Conservation (phyloP, 2,113 vertebrate genomes). For the Eubucco bourcierii region DNA sequence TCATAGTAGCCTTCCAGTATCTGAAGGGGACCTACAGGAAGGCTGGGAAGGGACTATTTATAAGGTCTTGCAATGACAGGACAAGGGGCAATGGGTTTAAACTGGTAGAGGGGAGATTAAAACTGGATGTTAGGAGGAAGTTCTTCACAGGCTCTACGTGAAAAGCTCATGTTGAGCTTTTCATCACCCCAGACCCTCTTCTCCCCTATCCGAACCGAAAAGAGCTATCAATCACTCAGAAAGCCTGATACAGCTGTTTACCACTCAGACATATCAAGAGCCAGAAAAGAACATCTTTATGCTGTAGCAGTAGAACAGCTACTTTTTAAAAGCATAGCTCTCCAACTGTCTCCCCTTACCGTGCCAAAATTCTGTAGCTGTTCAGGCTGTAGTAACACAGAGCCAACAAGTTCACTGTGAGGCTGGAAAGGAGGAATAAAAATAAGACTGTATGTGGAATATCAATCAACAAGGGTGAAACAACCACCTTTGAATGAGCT, state of each 20-base stretch:
- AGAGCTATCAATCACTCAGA: not conserved
- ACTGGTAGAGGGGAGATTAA: no score
- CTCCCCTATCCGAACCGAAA: not conserved
- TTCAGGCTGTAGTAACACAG: not conserved
- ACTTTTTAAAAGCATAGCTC: not conserved
- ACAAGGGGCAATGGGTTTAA: no score
- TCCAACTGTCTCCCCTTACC: not conserved
- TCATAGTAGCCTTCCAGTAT: no score
- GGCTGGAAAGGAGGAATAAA: not conserved
- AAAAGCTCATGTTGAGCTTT: no score
- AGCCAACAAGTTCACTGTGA: not conserved
- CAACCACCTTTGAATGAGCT: not conserved
- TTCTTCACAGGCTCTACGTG: no score
- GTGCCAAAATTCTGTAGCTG: not conserved
- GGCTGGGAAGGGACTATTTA: no score
- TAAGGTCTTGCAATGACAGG: no score
- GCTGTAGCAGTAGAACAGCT: not conserved
- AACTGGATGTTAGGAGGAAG: no score
- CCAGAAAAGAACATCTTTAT: not conserved
- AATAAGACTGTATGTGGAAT: not conserved
- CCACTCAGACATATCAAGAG: not conserved
- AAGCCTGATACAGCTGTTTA: not conserved
- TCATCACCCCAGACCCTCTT: no score
- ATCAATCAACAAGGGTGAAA: not conserved
- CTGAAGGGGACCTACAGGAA: no score